Base-by-base conservation (phyloP, 2,888 invertebrate genomes). In the Lasioglossum leucozonium region DNA sequence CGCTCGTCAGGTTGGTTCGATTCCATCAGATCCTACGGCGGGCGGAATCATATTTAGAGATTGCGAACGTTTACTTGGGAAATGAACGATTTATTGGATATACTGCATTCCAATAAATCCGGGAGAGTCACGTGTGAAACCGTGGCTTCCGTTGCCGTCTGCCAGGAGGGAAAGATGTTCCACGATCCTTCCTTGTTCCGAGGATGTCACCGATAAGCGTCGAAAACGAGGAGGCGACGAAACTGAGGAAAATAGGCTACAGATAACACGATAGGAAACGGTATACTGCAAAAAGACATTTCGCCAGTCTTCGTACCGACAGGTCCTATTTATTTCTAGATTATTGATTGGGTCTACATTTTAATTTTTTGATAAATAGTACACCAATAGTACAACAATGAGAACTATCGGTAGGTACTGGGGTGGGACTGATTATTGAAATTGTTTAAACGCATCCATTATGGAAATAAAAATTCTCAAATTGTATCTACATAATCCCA, bases 21-120 rank as follows among this genome's bases (percentile, higher is more conserved):
- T 55, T 74, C 81, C 73, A 85, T 81, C 81, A 77, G 74, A 79
- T 77, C 69, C 34, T 58, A 62, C 51, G 42, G 71, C 69, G 47
- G 51, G 30, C 40, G 72, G 77, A 84, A 88, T 88, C 88, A 81
- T 82, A 82, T 88, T 88, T 86, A 80, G 78, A 74, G 79, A 86
- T 82, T 73, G 84, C 72, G 26, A 73, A 40, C 77, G 83, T 83
- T 84, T 72, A 75, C 81, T 81, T 81, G 51, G 82, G 58, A 84
- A 82, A 72, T 75, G 81, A 71, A 79, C 80, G 81, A 86, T 88
- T 88, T 88, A 88, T 88, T 82, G 82, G 82, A 86, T 84, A 86
- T 81, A 82, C 78, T 80, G 72, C 71, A 79, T 51, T n/a, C 79
- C 88, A 72, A 84, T 85, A 82, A 82, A 85, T 85, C 85, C 69